These are phyloP conservation scores for Anoplolepis gracilipes DNA, from an alignment of 1,140 invertebrate genomes.

Conservation along the genomic window DNA sequence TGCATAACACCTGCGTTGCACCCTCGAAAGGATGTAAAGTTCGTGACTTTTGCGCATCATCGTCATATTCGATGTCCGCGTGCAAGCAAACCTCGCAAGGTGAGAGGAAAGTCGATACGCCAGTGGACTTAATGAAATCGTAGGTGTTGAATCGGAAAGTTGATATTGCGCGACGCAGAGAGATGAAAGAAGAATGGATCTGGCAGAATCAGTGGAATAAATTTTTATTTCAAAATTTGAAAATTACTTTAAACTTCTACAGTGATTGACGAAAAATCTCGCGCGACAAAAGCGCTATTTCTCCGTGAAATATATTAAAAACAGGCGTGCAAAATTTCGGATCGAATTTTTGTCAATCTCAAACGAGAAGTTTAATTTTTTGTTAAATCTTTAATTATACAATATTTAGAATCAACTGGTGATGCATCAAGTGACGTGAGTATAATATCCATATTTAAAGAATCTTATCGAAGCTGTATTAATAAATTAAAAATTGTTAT, in stretches of 20 bases:
- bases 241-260: background rate
- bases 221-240: background rate
- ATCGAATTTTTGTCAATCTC: too few species aligned
- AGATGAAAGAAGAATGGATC: background rate
- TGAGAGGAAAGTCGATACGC: constrained; percentile 37
- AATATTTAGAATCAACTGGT: too few species aligned
- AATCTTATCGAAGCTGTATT: too few species aligned
- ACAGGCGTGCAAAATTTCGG: too few species aligned
- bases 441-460: too few species aligned
- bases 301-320: too few species aligned
- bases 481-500: too few species aligned
- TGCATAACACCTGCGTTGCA: constrained; percentile 62
- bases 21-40: constrained; percentile 77
- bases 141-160: constrained; percentile 12
- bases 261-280: too few species aligned
- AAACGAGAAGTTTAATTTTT: too few species aligned
- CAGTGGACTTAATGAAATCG: constrained; percentile 34
- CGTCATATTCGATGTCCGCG: background rate
- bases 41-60: constrained; percentile 54
- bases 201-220: background rate
- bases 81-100: constrained; percentile 12
- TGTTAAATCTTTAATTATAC: too few species aligned
- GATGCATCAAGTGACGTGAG: too few species aligned
- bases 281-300: too few species aligned
- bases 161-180: background rate